A percentile compares a stretch with the other conserved stretches of the same genome.
Conservation (phyloP, 2,888 invertebrate species). For the Lasioglossum figueresi region DNA sequence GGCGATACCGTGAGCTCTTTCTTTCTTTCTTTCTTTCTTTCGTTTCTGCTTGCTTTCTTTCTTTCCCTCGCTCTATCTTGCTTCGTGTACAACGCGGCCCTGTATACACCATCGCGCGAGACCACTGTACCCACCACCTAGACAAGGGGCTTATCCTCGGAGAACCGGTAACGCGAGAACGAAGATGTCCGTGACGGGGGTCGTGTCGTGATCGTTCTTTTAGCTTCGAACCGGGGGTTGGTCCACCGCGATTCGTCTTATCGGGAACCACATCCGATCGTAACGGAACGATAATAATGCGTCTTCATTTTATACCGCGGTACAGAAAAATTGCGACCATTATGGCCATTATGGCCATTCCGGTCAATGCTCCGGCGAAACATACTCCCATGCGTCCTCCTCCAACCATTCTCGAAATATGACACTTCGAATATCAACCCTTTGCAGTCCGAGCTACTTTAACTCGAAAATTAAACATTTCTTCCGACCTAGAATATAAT, state of each 20-base stretch:
- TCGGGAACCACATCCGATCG: neutral
- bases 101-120: constrained; percentile 6
- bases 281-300: neutral
- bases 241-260: neutral
- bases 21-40: neutral
- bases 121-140: constrained; percentile 16
- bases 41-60: neutral
- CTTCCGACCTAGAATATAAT: too few relatives aligned
- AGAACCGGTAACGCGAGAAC: constrained; percentile 53
- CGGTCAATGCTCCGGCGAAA: neutral
- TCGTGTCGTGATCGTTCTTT: neutral
- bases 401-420: neutral
- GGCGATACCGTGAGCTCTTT: constrained; percentile 45
- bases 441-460: too few relatives aligned
- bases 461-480: too few relatives aligned
- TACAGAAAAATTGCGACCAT: neutral
- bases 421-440: neutral
- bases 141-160: constrained; percentile 20
- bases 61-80: neutral
- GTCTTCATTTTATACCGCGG: neutral
- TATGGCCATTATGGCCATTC: neutral
- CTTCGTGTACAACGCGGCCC: neutral
- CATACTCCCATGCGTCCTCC: neutral
- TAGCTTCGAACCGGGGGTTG: neutral
- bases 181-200: constrained; percentile 29